Evolutionary conservation across 1,140 invertebrate species (phyloP).

Genomic region (Ceratosolen fusciceps): DNA sequence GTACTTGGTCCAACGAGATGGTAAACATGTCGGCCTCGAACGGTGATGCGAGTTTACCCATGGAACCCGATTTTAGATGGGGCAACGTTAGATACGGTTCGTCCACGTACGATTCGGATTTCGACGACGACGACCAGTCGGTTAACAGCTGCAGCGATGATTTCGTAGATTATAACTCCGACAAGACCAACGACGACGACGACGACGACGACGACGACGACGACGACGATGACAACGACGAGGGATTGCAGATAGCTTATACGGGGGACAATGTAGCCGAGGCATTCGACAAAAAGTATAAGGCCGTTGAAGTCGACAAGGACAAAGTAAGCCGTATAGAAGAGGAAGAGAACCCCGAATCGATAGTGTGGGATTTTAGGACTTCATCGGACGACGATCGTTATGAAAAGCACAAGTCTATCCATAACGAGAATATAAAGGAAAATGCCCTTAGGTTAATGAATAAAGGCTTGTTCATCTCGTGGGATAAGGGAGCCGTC

Average conservation of each 20-base stretch:
- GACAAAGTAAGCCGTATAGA: conserved; percentile 49
- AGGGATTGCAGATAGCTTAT: conserved; percentile 81
- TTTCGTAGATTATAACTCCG: conserved; percentile 56
- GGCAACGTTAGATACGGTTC: conserved; percentile 63
- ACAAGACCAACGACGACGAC: conserved; percentile 41
- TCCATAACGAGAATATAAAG: conserved; percentile 59
- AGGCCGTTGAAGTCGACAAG: conserved; percentile 58
- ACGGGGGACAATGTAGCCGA: conserved; percentile 87
- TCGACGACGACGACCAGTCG: conserved; percentile 70
- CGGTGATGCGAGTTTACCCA: background rate
- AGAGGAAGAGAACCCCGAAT: conserved; percentile 59
- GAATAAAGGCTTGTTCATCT: conserved; percentile 58
- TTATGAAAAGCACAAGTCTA: conserved; percentile 54
- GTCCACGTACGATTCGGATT: conserved; percentile 64
- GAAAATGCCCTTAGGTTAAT: conserved; percentile 57
- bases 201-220: conserved; percentile 59
- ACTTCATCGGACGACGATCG: conserved; percentile 51
- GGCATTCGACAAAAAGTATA: conserved; percentile 80
- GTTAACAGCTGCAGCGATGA: conserved; percentile 68
- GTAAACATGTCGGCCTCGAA: conserved; percentile 64
- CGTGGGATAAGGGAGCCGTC: conserved; percentile 54
- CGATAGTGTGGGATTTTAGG: conserved; percentile 58
- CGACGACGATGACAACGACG: conserved; percentile 22
- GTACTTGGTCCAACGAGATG: conserved; percentile 94
- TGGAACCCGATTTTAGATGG: conserved; percentile 57